Percentiles rank a stretch among this genome's conserved stretches.
Evolutionary conservation across 2,113 vertebrate species (phyloP).

Genomic region (Falco punctatus): DNA sequence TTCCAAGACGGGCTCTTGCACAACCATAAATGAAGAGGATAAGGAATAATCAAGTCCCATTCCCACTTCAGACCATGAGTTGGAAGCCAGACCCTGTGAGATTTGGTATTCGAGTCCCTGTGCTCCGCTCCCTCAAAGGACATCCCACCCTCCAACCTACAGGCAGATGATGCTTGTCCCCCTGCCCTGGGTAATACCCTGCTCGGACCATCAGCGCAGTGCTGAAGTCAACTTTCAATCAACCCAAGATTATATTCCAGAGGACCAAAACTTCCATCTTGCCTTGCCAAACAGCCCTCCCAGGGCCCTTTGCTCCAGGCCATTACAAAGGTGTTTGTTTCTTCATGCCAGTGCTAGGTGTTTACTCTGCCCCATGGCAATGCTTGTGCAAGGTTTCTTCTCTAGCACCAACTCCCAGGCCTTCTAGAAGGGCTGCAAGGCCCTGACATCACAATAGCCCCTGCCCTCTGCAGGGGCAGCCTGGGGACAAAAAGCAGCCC

Average conservation of each 20-base stretch:
- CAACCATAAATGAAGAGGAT: fast-evolving
- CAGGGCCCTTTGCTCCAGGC: fast-evolving
- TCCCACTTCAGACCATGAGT: not conserved
- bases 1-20: not conserved
- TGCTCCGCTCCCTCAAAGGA: not conserved
- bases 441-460: slow-evolving; percentile 15
- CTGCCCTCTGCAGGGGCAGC: not conserved
- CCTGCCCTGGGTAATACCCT: not conserved
- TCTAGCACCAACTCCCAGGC: fast-evolving
- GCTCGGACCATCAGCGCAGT: fast-evolving
- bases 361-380: not conserved
- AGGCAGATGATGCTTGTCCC: not conserved
- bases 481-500: not conserved
- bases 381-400: not conserved
- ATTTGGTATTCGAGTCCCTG: not conserved
- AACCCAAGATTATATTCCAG: not conserved
- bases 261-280: not conserved
- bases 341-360: not conserved
- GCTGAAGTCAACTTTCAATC: not conserved
- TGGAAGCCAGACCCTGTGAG: not conserved
- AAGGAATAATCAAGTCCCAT: not conserved
- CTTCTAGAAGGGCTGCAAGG: not conserved
- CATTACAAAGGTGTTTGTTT: not conserved
- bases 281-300: not conserved
- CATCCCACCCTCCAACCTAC: not conserved